Base-by-base conservation (phyloP, 2,888 invertebrate genomes). In the Athrips mouffetella region DNA sequence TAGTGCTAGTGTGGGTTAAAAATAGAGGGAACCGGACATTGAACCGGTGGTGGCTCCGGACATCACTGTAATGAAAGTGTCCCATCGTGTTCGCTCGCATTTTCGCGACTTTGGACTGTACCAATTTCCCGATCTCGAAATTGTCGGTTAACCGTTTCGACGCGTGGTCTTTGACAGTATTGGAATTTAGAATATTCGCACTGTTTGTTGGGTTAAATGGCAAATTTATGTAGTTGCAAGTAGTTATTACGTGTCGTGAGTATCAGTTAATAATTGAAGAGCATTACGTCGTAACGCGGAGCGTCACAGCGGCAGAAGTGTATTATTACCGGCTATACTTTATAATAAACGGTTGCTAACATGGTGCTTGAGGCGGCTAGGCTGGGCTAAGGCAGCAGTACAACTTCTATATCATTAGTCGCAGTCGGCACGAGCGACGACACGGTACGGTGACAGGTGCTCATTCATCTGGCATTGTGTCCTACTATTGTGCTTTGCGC, bases 1-100 rank as follows among this genome's bases (percentile, higher is more conserved):
- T 66, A 64, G 68, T 63, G 67, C 66, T 62, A 65, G 67, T 71
- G 65, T 57, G 65, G 61, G 74, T 77, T 86, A 85, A 82, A 85
- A 83, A 87, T 85, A 87, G 84, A 76, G 67, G 62, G 64, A 58
- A 72, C 78, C 84, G 87, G 84, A 81, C 87, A 81, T 86, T 85
- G 84, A 86, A 84, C 87, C 68, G 79, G 62, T 64, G 62, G 66
- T 64, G 62, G 66, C 70, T 69, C 73, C 80, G 85, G 84, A 84
- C 85, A 80, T 73, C 71, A 66, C 62, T 62, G 73, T 80, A 80
- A 83, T 85, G 78, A 80, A 84, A 84, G 70, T 84, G 84, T 83
- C 83, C 75, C 72, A 72, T 71, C 64, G 66, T 57, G 65, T 69
- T 65, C 67, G 52, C 55, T 52, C 63, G 63, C 67, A 65, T 73